Conservation (phyloP, 2,888 invertebrate species). For the Quadriops clusia region DNA sequence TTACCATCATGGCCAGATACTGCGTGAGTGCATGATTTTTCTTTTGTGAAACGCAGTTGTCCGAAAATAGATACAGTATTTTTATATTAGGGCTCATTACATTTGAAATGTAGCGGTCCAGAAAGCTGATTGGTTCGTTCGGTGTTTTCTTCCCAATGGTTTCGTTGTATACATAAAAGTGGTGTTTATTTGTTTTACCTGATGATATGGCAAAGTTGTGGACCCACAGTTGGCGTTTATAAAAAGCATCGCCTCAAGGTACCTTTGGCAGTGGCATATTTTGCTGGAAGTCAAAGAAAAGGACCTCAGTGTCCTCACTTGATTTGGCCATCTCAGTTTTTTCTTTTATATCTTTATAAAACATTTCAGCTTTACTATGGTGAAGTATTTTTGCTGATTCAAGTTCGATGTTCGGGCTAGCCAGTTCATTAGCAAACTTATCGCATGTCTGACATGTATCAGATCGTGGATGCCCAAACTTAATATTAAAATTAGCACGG, state of each 20-base stretch:
- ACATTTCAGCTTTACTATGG: constrained; percentile 7
- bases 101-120: constrained; percentile 6
- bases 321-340: constrained; percentile 7
- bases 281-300: constrained; percentile 8
- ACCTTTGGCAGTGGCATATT: constrained; percentile 7
- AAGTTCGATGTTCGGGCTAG: constrained; percentile 5
- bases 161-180: constrained; percentile 5
- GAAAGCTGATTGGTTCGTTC: constrained; percentile 6
- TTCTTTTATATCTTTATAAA: constrained; percentile 7
- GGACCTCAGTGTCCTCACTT: constrained; percentile 4
- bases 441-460: constrained; percentile 8
- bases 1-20: constrained; percentile 5
- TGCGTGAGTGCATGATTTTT: constrained; percentile 9
- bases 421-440: constrained; percentile 7
- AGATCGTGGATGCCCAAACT: constrained; percentile 7
- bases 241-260: constrained; percentile 9
- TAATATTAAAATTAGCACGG: constrained; percentile 8
- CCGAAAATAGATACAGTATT: constrained; percentile 5
- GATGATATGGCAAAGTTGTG: constrained; percentile 6
- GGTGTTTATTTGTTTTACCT: constrained; percentile 1
- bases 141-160: constrained; percentile 5
- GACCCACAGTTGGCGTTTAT: constrained; percentile 8
- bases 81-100: constrained; percentile 2
- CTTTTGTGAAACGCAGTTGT: constrained; percentile 10
- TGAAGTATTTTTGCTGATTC: constrained; percentile 6